Conservation (phyloP, 2,888 invertebrate species). For the Euclidia mi region DNA sequence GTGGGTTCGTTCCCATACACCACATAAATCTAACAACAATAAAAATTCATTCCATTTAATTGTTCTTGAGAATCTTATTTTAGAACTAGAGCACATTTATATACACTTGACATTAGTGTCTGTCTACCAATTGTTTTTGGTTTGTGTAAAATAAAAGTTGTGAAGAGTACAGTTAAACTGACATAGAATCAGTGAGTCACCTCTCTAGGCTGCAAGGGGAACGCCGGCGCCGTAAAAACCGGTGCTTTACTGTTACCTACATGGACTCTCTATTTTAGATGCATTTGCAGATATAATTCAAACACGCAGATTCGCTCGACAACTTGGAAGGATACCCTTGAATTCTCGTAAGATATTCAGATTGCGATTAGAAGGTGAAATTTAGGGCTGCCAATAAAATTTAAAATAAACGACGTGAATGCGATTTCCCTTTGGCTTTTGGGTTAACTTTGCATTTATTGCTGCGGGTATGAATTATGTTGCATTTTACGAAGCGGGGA, state of each 20-base stretch:
- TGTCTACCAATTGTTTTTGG: constrained; percentile 41
- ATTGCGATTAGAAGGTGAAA: constrained; percentile 62
- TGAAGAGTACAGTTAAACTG: constrained; percentile 61
- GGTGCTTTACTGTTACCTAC: constrained; percentile 56
- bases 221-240: constrained; percentile 51
- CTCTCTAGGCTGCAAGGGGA: constrained; percentile 33
- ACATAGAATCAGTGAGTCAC: constrained; percentile 60
- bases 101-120: constrained; percentile 27
- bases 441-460: constrained; percentile 3
- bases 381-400: constrained; percentile 60
- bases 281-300: constrained; percentile 56
- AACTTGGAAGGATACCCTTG: constrained; percentile 73
- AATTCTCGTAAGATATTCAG: constrained; percentile 62
- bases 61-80: constrained; percentile 24
- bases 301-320: constrained; percentile 54
- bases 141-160: constrained; percentile 56
- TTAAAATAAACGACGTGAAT: constrained; percentile 6
- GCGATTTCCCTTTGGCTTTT: constrained; percentile 20
- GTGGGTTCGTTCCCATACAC: constrained; percentile 45
- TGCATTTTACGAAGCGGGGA: constrained; percentile 24
- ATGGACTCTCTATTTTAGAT: constrained; percentile 59
- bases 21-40: constrained; percentile 38
- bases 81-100: constrained; percentile 24
- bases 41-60: constrained; percentile 27
- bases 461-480: constrained; percentile 15